Base-by-base conservation (phyloP, 2,113 vertebrate genomes). In the Heterotis niloticus region DNA sequence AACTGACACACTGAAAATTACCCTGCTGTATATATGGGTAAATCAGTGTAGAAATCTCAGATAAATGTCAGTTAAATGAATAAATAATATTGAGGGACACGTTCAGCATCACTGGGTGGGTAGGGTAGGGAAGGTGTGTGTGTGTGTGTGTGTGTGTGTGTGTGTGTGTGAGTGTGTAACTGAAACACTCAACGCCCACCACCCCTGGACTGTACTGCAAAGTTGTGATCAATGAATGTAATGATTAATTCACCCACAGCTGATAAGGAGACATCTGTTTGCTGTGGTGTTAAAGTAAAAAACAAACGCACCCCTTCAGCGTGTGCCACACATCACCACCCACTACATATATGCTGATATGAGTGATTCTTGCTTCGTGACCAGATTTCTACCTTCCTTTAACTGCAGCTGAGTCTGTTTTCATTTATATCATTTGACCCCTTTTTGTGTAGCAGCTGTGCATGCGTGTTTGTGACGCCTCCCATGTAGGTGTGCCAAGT, bases 401-500 rank as follows among this genome's bases (percentile, higher is more conserved):
- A 64, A 82, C 86, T 84, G 77, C 86, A 87, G 84, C 86, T 87
- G 20, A 26, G 44, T 75, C 74, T 13, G 57, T 57, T 75, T 64
- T 75, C 7, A 28, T 62, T 26, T 59, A 28, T 75, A 62, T 75
- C 56, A 44, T 83, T 83, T 88, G 60, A 62, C 82, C 82, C 85
- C 83, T 81, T 84, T 82, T 83, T 85, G 69, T 85, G 84, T 88
- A 89, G 86, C 86, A 85, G 79, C 80, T 74, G 76, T 90, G 92
- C 92, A 93, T 93, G 92, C 89, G 75, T 89, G 85, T 89, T 87
- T 72, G 86, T 86, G 89, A 88, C 11, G 64, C 82, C 56, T 10
- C 14, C 86, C 87, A 87, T 81, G 85, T 83, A 88, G 83, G 83
- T 78, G 82, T 83, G 84, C 82, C 44, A 79, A 83, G 80, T 79